These are phyloP conservation scores for Petrolisthes cinctipes DNA, from an alignment of 2,888 invertebrate genomes.

Conservation along the genomic window DNA sequence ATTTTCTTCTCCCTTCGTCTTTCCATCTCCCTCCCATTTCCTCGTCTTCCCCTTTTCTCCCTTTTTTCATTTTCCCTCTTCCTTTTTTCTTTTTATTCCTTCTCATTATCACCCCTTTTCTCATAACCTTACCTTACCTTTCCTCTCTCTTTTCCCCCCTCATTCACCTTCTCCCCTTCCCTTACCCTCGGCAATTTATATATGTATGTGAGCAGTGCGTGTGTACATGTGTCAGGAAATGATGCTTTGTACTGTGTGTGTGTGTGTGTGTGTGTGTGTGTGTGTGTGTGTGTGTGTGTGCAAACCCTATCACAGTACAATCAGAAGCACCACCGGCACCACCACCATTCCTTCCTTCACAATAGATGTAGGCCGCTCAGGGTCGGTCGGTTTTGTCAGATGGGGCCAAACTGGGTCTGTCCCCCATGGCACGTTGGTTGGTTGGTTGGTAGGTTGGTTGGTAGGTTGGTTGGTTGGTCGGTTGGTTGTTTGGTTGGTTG, in stretches of 20 bases:
- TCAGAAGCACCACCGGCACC: neutral
- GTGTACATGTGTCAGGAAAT: neutral
- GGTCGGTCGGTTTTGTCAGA: neutral
- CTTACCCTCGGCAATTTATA: neutral
- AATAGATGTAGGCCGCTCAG: too few relatives aligned
- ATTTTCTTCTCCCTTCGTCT: too few relatives aligned
- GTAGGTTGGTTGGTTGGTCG: too few relatives aligned
- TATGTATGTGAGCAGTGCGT: neutral
- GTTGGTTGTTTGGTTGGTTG: too few relatives aligned
- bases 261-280: conserved; percentile 1
- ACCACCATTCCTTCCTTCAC: neutral
- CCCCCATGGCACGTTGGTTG: too few relatives aligned
- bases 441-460: too few relatives aligned
- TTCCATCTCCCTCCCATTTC: too few relatives aligned
- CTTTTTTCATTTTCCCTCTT: too few relatives aligned
- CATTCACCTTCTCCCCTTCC: neutral
- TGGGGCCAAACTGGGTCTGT: neutral
- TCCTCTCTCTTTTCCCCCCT: neutral
- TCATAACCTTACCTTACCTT: neutral
- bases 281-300: conserved; percentile 1
- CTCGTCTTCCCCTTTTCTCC: too few relatives aligned
- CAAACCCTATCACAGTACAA: neutral
- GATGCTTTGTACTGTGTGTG: neutral
- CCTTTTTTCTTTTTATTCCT: too few relatives aligned
- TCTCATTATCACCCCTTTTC: neutral